These are phyloP conservation scores for Nasonia vitripennis DNA, from an alignment of 1,140 invertebrate species.

Conservation along the genomic window DNA sequence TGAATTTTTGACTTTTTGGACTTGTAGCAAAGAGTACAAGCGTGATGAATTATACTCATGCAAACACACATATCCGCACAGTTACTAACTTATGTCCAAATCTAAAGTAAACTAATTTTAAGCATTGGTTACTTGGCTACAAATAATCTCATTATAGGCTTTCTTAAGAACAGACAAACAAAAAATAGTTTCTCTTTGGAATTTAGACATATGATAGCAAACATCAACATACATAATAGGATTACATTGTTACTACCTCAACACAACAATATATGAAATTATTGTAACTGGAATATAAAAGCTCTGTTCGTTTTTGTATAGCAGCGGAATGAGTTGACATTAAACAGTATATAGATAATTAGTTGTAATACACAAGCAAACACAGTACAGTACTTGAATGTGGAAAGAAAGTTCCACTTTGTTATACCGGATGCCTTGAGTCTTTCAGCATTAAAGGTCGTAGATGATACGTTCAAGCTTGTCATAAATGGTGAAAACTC, in stretches of 20 bases:
- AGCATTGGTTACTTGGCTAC: conserved; percentile 14
- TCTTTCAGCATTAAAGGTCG: conserved; percentile 34
- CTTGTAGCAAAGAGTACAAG: conserved; percentile 68
- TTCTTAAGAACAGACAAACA: neutral
- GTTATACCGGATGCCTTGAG: conserved; percentile 24
- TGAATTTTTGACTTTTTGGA: conserved; percentile 66
- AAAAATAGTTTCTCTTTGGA: conserved; percentile 28
- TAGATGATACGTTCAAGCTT: conserved; percentile 14
- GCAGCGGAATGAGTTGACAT: conserved; percentile 27
- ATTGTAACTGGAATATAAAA: conserved; percentile 60
- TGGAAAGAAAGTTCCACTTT: conserved; percentile 14
- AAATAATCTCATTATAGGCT: conserved; percentile 5
- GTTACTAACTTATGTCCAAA: conserved; percentile 49
- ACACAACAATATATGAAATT: conserved; percentile 72
- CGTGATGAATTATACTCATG: conserved; percentile 64
- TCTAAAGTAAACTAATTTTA: conserved; percentile 45
- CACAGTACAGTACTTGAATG: conserved; percentile 13
- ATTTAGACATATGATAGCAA: conserved; percentile 66
- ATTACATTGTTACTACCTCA: conserved; percentile 73
- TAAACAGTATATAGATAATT: conserved; percentile 16
- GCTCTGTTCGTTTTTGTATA: conserved; percentile 47
- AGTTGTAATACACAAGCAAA: conserved; percentile 13
- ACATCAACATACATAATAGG: conserved; percentile 69
- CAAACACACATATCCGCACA: conserved; percentile 70
- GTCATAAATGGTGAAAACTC: neutral